Evolutionary conservation across 35 echinoderm and acorn worm species (phyloP), one percentile per base, ranked within the genome.

Genomic region (Apostichopus japonicus): DNA sequence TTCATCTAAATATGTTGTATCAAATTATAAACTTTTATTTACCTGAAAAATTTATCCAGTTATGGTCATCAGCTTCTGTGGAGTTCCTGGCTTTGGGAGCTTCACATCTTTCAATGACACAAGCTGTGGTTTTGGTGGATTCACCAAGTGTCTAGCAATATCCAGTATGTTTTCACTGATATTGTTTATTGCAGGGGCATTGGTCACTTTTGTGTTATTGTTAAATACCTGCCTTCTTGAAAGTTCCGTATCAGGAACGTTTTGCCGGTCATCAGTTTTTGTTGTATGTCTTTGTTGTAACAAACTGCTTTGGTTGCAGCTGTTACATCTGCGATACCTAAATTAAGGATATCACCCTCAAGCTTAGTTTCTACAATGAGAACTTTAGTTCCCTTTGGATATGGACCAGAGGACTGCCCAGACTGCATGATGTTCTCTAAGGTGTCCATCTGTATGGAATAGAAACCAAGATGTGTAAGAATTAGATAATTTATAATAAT

Each of bases 21-120:
- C 27, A 33, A 33, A 33, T 33, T 33, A 33, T 33, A 33, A 33
- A 33, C 27, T 33, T 33, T 80, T 80, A 13, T 21, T 23, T 80
- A 82, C 79, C 79, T 82, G 79, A 82, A 82, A 33, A 82, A 82
- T 82, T 53, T 82, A 33, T 82, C 79, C 79, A 1, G 79, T 54
- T 44, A 82, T 27, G 25, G 79, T 53, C 53, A 82, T 10, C 6
- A 54, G 33, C 11, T 82, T 33, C 27, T 33, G 27, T 33, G 27
- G 27, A 33, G 27, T 33, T 33, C 27, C 27, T 33, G 27, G 27
- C 14, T 82, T 82, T 16, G 79, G 79, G 53, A 54, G 33, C 54
- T 82, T 23, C 1, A 53, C 79, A 82, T 82, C 79, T 53, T 82
- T 82, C 7, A 82, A 82, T 5, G 44, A 16, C 8, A 53, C 53